Base-by-base conservation (phyloP, 2,797 vertebrate genomes). In the Malacoraja senta region DNA sequence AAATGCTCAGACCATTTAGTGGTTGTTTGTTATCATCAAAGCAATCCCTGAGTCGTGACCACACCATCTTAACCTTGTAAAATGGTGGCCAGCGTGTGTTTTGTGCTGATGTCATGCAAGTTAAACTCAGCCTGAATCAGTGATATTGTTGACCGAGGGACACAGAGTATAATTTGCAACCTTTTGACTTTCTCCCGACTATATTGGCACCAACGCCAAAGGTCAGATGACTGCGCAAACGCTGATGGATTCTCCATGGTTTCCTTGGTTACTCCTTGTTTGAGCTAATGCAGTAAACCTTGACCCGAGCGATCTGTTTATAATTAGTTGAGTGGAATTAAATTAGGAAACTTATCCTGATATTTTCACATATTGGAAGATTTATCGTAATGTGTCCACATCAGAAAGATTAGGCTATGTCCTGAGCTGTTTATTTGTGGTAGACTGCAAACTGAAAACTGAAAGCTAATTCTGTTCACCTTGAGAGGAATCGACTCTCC, bases 341-440 rank as follows among this genome's bases (percentile, higher is more conserved):
- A 92, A 72, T 92, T 92, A 76, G 35, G 72, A 92, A 74, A 1
- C 38, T 35, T 92, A 92, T 72, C 44, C 35, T 29, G 35, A 53
- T 58, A 92, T 53, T 92, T 86, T 92, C 71, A 53, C 38, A 76
- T 92, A 71, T 92, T 92, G 90, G 53, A 92, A 38, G 90, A 76
- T 76, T 92, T 92, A 76, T 92, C 53, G 26, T 72, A 58, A 92
- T 92, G 90, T 76, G 71, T 17, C 44, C 90, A 53, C 90, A 92
- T 71, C 44, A 76, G 74, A 58, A 76, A 74, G 71, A 92, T 35
- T 92, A 74, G 38, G 58, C 72, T 24, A 29, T 44, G 26, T 8
- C 84, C 84, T 32, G 15, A 24, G 71, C 71, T 76, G 17, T 44
- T 92, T 76, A 92, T 29, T 92, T 35, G 35, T 92, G 24, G 74